Evolutionary conservation across 2,797 vertebrate species (phyloP).

Genomic region (Sebastolobus altivelis): DNA sequence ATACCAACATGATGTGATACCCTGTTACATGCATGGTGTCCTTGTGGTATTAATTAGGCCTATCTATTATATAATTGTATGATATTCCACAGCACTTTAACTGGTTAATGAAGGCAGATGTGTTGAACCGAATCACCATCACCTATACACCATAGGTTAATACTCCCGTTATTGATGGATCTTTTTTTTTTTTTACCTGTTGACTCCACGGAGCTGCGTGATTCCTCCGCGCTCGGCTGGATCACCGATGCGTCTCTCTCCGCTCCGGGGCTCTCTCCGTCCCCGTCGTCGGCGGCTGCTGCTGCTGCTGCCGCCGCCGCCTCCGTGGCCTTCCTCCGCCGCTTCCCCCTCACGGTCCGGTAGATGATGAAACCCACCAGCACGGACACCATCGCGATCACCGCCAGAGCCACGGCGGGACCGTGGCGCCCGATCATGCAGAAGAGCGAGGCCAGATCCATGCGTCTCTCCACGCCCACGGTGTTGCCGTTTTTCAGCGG

Average conservation of each 20-base stretch:
- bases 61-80: background rate
- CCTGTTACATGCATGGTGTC: background rate
- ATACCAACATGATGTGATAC: background rate
- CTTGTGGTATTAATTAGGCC: background rate
- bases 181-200: conserved; percentile 83
- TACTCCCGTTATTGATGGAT: background rate
- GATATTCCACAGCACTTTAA: background rate
- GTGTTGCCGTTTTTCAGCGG: conserved; percentile 65
- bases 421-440: conserved; percentile 79
- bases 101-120: background rate
- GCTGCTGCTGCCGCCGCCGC: conserved; percentile 9
- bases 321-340: conserved; percentile 68
- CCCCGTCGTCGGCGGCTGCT: conserved; percentile 9
- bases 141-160: background rate
- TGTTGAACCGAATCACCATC: background rate
- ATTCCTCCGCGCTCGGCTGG: conserved; percentile 17
- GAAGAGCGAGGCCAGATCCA: conserved; percentile 78
- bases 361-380: conserved; percentile 81
- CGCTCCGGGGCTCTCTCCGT: conserved; percentile 11
- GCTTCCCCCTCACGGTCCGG: conserved; percentile 74
- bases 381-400: conserved; percentile 69
- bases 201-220: conserved; percentile 57
- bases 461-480: conserved; percentile 67
- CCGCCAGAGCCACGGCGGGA: conserved; percentile 74
- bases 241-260: conserved; percentile 30